A percentile compares a stretch with the other conserved stretches of the same genome.
phyloP scores from a whole-genome alignment of 2,113 vertebrate species.

The Empidonax traillii region DNA sequence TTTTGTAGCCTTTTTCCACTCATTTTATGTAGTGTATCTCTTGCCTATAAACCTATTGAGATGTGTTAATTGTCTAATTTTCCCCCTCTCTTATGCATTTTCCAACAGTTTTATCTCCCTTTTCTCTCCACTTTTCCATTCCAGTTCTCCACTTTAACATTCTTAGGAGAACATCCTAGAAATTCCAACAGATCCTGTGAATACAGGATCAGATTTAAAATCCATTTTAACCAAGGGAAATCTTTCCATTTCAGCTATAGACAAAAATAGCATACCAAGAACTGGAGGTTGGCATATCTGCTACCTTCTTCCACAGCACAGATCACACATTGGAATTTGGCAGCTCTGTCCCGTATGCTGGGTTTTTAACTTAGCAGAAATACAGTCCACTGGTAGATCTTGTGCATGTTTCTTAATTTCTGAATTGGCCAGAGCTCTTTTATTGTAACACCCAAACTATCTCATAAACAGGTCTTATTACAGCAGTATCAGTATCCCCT shows the following conservation, averaged over 20 bases:
- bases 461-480: not conserved
- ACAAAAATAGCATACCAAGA: not conserved
- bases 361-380: not conserved
- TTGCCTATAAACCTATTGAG: not conserved
- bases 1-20: not conserved
- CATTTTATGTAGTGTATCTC: not conserved
- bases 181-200: not conserved
- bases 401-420: not conserved
- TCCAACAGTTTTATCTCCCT: not conserved
- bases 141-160: not conserved
- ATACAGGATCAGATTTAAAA: not conserved
- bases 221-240: not conserved
- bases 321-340: not conserved
- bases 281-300: not conserved
- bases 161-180: not conserved
- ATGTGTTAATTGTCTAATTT: not conserved
- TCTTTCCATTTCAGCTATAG: not conserved
- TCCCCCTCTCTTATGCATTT: rapidly evolving
- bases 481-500: not conserved
- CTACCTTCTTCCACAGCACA: not conserved
- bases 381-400: not conserved
- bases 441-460: not conserved
- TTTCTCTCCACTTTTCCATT: not conserved
- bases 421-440: not conserved
- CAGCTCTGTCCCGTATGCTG: not conserved